These are phyloP conservation scores for Lithodes maja DNA, from an alignment of 2,888 invertebrate genomes.

Conservation along the genomic window DNA sequence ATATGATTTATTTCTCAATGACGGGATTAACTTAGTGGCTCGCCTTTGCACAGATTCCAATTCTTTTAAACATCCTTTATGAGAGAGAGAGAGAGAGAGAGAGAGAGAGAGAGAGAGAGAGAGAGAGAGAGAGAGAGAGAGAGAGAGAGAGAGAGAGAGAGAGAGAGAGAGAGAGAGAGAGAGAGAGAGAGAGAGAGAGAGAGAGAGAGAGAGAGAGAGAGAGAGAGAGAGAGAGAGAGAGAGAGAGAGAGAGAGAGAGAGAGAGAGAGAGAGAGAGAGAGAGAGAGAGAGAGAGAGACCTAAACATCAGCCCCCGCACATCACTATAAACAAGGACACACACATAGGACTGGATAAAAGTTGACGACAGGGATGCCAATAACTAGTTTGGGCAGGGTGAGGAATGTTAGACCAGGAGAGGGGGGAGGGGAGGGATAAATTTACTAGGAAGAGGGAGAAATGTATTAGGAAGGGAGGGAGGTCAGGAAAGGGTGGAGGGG, in stretches of 20 bases:
- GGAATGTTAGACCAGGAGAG: neutral
- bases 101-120: neutral
- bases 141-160: neutral
- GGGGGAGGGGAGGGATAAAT: neutral
- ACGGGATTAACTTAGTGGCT: too few species aligned
- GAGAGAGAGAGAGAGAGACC: too few species aligned
- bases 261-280: neutral
- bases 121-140: neutral
- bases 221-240: neutral
- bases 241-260: neutral
- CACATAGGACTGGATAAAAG: too few species aligned
- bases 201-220: neutral
- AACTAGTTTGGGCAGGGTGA: neutral
- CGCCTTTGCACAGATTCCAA: too few species aligned
- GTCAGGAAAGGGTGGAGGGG: neutral
- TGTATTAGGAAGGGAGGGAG: neutral
- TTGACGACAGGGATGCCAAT: neutral
- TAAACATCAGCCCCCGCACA: too few species aligned
- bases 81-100: neutral
- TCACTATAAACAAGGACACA: too few species aligned
- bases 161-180: neutral
- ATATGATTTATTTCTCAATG: too few species aligned
- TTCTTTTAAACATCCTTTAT: too few species aligned
- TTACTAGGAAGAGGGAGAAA: neutral
- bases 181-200: neutral